Conservation (phyloP, 35 echinoderm and acorn worm genomes). For the Hemicentrotus pulcherrimus region DNA sequence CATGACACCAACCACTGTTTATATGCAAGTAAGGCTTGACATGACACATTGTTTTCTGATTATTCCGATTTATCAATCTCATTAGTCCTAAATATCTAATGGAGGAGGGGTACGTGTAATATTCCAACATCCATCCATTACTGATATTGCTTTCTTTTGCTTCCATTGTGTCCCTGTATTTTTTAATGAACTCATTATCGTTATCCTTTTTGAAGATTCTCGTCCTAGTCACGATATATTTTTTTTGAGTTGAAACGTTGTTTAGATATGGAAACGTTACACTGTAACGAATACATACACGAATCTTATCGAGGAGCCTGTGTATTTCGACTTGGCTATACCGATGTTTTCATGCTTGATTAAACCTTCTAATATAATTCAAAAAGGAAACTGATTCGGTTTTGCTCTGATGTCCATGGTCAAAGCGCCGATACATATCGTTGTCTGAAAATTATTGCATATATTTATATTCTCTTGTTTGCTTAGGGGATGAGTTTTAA, state of each 20-base stretch:
- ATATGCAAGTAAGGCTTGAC: too few species aligned
- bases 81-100: neutral
- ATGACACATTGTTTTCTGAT: too few species aligned
- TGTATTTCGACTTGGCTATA: neutral
- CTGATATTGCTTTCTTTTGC: too few species aligned
- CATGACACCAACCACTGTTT: too few species aligned
- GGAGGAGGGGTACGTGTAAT: neutral
- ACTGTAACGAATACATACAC: neutral
- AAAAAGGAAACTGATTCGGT: neutral
- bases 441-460: neutral
- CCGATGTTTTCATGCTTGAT: neutral
- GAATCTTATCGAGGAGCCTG: neutral
- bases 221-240: too few species aligned
- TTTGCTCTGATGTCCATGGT: neutral
- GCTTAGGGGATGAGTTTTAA: neutral
- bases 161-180: too few species aligned
- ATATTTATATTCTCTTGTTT: neutral
- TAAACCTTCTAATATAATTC: neutral
- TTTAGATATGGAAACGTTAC: neutral
- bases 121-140: neutral
- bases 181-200: neutral
- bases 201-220: neutral
- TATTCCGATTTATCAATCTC: too few species aligned
- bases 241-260: neutral
- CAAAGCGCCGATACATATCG: neutral